Evolutionary conservation across 2,797 vertebrate species (phyloP).

Genomic region (Sebastes baramenuke): DNA sequence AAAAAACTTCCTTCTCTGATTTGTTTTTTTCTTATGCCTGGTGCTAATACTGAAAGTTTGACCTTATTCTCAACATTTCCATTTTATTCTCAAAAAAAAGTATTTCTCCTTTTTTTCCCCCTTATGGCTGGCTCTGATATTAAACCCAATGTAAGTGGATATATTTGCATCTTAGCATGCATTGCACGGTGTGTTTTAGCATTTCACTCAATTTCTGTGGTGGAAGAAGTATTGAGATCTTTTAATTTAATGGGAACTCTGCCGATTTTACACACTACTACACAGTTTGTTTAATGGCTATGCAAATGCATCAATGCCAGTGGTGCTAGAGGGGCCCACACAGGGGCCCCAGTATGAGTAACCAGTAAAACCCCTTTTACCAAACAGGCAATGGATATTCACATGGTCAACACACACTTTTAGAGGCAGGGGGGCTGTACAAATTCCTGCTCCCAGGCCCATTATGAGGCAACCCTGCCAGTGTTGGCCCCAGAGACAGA

Average conservation of each 20-base stretch:
- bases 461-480: constrained; percentile 63
- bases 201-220: not conserved
- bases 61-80: no score
- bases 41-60: not conserved
- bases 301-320: not conserved
- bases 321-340: not conserved
- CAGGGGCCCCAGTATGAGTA: constrained; percentile 6
- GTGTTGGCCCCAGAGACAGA: constrained; percentile 57
- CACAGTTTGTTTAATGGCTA: not conserved
- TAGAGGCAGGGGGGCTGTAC: constrained; percentile 44
- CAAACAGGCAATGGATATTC: constrained; percentile 43
- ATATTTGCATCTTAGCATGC: not conserved
- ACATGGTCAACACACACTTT: constrained; percentile 62
- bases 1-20: not conserved
- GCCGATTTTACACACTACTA: not conserved
- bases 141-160: not conserved
- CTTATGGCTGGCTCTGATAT: not conserved
- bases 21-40: not conserved
- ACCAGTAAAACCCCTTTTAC: constrained; percentile 36
- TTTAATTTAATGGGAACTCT: not conserved
- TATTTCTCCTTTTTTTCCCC: not conserved
- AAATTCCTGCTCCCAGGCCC: constrained; percentile 73
- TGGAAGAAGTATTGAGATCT: not conserved
- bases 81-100: not conserved
- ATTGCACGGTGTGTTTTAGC: not conserved